Conservation (phyloP, 1,140 invertebrate species). For the Xylocopa sonorina region DNA sequence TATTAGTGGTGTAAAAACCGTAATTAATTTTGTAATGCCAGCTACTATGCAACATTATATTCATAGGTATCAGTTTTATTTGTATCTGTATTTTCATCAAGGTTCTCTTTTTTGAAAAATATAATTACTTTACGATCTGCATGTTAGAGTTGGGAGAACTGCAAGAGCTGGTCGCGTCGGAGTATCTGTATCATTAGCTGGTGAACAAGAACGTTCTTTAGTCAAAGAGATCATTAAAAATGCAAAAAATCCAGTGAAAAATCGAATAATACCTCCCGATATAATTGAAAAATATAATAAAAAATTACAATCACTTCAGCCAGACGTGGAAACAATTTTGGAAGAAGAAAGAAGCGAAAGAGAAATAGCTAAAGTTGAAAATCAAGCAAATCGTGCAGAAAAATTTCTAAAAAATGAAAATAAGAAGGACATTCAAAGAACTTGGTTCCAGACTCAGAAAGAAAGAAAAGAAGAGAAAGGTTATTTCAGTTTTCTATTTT, state of each 20-base stretch:
- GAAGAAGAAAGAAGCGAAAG: conserved; percentile 93
- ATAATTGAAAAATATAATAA: conserved; percentile 94
- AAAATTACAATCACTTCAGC: conserved; percentile 88
- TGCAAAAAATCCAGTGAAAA: conserved; percentile 93
- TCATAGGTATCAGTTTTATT: conserved; percentile 85
- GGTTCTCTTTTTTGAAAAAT: neutral
- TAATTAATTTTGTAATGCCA: conserved; percentile 98
- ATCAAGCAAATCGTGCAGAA: conserved; percentile 90
- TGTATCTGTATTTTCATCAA: neutral
- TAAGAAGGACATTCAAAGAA: conserved; percentile 79
- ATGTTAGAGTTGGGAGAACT: conserved; percentile 92
- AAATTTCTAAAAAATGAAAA: conserved; percentile 85
- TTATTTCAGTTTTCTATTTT: conserved; percentile 43
- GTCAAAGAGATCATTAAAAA: conserved; percentile 96
- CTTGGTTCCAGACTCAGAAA: conserved; percentile 95
- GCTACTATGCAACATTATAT: conserved; percentile 97
- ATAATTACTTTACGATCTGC: conserved; percentile 17
- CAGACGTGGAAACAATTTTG: conserved; percentile 90
- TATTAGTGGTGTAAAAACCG: conserved; percentile 97
- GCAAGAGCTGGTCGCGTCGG: conserved; percentile 95
- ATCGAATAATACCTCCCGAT: conserved; percentile 92
- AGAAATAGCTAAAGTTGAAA: conserved; percentile 91
- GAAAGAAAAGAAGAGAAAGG: conserved; percentile 91
- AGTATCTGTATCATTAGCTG: conserved; percentile 96
- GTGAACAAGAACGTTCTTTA: conserved; percentile 94